These are phyloP conservation scores for Matsumurasca onukii DNA, from an alignment of 1,140 invertebrate species.

Conservation along the genomic window DNA sequence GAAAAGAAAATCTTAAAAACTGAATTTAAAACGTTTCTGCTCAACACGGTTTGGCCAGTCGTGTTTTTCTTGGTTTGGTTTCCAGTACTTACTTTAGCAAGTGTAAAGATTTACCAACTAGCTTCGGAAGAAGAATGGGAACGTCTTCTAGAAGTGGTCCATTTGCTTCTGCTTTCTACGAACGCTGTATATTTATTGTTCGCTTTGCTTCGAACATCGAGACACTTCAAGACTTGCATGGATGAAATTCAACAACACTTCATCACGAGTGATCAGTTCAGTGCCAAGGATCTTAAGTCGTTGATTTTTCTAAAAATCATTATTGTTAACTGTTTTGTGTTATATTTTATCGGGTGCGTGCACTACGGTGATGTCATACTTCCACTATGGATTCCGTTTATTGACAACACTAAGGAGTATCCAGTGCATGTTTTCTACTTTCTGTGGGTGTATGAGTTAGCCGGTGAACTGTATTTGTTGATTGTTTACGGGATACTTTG, in stretches of 20 bases:
- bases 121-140: background rate
- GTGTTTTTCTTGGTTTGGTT: background rate
- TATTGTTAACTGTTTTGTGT: background rate
- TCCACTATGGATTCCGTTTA: background rate
- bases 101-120: background rate
- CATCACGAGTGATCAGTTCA: background rate
- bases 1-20: background rate
- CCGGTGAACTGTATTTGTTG: background rate
- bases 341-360: background rate
- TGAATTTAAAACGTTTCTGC: background rate
- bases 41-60: background rate
- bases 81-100: background rate
- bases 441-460: background rate
- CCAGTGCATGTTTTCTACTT: background rate
- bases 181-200: background rate
- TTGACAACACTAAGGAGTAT: background rate
- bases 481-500: background rate
- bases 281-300: background rate
- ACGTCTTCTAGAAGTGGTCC: background rate
- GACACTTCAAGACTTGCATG: background rate
- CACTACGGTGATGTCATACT: conserved; percentile 1
- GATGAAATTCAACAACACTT: background rate
- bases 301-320: background rate
- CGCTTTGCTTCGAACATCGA: background rate
- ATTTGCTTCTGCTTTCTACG: background rate